Base-by-base conservation (phyloP, 1,140 invertebrate species). In the Zaprionus nigranus region DNA sequence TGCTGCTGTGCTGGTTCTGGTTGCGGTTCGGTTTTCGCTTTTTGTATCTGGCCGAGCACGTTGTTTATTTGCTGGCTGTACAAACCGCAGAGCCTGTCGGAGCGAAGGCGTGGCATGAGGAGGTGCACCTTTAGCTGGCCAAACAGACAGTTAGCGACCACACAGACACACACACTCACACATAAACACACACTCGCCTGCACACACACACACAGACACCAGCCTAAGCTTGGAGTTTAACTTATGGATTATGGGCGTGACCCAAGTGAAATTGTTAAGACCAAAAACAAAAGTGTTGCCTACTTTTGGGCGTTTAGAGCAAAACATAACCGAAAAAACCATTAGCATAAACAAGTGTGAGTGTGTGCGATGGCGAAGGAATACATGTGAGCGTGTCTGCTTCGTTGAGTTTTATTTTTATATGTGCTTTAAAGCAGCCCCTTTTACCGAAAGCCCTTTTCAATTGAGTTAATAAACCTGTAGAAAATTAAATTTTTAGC, bases 161-260 rank as follows among this genome's bases (percentile, higher is more conserved):
- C 81, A 82, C 76, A 79, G 30, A 70, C 34, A 36, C 28, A 51
- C 7, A 64, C 28, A 70, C 34, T 28, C 28, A 51, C 7, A 64
- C 28, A 34, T 34, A 34, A 3, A 40, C 22, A 53, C 22, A 54
- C 51, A 40, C 56, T 68, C 59, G 64, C 68, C 43, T 62, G 38
- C 46, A 53, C 7, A 34, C 30, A 9, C 30, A 11, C 30, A 49
- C n/a, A 62, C n/a, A 58, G 26, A 46, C 57, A 40, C n/a, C 30
- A 76, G 59, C 69, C 56, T 59, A 63, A 63, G 59, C 66, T 70
- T 30, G 15, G 58, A 75, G 82, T 76, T 84, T 85, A 85, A 84
- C 81, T 84, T 84, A 84, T 81, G 82, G 81, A 84, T 84, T 84
- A 84, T 77, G 81, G 81, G 81, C 81, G 81, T 85, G 74, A 78